Evolutionary conservation across 2,888 invertebrate genomes (phyloP).

Genomic region (Rhabditoides inermis): DNA sequence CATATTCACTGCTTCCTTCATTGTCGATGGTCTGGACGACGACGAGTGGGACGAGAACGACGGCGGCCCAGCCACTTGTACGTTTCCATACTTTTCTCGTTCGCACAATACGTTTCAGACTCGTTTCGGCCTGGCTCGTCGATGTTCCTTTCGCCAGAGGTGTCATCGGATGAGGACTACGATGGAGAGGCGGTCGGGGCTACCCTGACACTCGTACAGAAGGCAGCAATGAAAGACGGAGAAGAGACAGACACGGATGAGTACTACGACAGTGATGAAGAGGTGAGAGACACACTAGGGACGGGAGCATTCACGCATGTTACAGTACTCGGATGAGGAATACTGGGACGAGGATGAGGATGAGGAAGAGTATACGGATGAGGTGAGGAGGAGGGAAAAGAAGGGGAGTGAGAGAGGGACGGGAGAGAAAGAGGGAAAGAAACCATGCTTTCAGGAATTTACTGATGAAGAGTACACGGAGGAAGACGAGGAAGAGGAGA

Average conservation of each 20-base stretch:
- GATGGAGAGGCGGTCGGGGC: slow-evolving; percentile 40
- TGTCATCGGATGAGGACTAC: slow-evolving; percentile 15
- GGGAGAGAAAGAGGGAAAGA: neutral
- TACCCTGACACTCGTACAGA: slow-evolving; percentile 41
- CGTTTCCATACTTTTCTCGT: too few species aligned
- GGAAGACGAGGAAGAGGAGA: slow-evolving; percentile 8
- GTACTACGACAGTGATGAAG: slow-evolving; percentile 27
- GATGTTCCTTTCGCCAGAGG: too few species aligned
- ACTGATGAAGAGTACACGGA: slow-evolving; percentile 22
- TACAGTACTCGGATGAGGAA: slow-evolving; percentile 28
- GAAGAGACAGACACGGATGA: slow-evolving; percentile 35
- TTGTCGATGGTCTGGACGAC: slow-evolving; percentile 38
- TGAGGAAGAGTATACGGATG: slow-evolving; percentile 21
- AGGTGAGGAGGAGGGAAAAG: too few species aligned
- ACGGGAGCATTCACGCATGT: neutral
- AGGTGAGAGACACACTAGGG: slow-evolving; percentile 3
- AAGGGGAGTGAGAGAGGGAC: neutral
- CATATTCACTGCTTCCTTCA: slow-evolving; percentile 46
- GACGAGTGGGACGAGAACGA: slow-evolving; percentile 27
- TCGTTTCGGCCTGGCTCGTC: too few species aligned
- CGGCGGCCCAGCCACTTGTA: too few species aligned
- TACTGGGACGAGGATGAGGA: slow-evolving; percentile 33
- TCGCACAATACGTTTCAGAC: too few species aligned
- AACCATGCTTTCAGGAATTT: too few species aligned
- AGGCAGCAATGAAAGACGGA: slow-evolving; percentile 33